phyloP scores from a whole-genome alignment of 1,140 invertebrate genomes.

The Drosophila murphyi region DNA sequence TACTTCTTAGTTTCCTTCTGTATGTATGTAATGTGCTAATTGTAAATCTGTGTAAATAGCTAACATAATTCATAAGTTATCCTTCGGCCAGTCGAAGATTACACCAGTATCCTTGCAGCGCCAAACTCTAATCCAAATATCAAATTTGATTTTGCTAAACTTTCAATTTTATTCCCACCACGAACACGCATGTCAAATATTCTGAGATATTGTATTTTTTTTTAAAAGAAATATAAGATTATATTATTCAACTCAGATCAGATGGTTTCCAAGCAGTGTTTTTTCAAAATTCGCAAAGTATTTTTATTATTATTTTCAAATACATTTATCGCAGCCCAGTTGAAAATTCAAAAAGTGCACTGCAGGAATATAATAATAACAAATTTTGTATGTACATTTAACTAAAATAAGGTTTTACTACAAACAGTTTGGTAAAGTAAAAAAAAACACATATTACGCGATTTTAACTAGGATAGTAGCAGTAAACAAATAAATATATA shows the following conservation, averaged over 20 bases:
- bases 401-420: constrained; percentile 27
- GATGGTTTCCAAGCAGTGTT: background rate
- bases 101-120: constrained; percentile 10
- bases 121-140: background rate
- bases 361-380: constrained; percentile 1
- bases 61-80: constrained; percentile 33
- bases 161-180: background rate
- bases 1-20: background rate
- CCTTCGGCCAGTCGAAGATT: constrained; percentile 31
- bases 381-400: constrained; percentile 30
- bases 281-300: background rate
- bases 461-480: constrained; percentile 42
- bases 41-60: constrained; percentile 49
- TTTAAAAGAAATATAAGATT: background rate
- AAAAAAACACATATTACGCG: constrained; percentile 9
- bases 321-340: background rate
- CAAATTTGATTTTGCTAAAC: background rate
- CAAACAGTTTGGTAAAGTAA: constrained; percentile 10
- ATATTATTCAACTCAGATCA: background rate
- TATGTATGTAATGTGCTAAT: constrained; percentile 10
- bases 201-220: constrained; percentile 1
- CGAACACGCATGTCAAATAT: background rate
- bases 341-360: background rate
- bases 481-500: constrained; percentile 7
- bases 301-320: background rate